A percentile compares a stretch with the other conserved stretches of the same genome.
Conservation (phyloP, 2,797 vertebrate genomes). For the Gymnodraco acuticeps region DNA sequence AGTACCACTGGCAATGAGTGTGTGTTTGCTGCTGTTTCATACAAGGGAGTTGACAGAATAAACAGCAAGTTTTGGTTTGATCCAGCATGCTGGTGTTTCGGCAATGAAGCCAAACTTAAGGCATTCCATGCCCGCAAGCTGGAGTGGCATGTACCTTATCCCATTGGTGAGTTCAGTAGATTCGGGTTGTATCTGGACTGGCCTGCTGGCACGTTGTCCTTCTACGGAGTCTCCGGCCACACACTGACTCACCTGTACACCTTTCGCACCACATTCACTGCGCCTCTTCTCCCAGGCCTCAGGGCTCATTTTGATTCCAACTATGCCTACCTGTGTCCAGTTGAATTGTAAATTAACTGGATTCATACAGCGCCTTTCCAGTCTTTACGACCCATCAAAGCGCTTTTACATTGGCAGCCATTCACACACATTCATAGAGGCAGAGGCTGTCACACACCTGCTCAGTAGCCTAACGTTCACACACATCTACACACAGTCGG, state of each 20-base stretch:
- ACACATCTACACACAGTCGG: no score
- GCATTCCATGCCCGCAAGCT: accelerated
- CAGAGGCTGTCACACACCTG: no score
- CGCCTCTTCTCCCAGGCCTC: conserved; percentile 25
- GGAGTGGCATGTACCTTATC: no score
- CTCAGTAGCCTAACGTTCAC: no score
- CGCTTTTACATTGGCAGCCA: no score
- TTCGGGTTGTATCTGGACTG: conserved; percentile 40
- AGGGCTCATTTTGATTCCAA: accelerated
- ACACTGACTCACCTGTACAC: neutral
- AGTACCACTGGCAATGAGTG: accelerated
- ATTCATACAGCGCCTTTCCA: no score
- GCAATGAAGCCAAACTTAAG: no score
- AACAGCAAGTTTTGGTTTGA: accelerated
- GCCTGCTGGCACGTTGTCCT: conserved; percentile 30
- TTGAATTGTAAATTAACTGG: no score
- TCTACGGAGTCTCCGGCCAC: neutral
- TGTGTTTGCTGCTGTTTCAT: neutral
- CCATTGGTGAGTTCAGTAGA: neutral
- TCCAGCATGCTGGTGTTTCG: neutral
- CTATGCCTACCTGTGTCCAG: neutral
- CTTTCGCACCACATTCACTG: neutral
- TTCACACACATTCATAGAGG: no score
- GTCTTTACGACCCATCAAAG: no score
- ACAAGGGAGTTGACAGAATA: accelerated